Evolutionary conservation across 2,888 invertebrate genomes (phyloP).

Genomic region (Eupelmus urozonus): DNA sequence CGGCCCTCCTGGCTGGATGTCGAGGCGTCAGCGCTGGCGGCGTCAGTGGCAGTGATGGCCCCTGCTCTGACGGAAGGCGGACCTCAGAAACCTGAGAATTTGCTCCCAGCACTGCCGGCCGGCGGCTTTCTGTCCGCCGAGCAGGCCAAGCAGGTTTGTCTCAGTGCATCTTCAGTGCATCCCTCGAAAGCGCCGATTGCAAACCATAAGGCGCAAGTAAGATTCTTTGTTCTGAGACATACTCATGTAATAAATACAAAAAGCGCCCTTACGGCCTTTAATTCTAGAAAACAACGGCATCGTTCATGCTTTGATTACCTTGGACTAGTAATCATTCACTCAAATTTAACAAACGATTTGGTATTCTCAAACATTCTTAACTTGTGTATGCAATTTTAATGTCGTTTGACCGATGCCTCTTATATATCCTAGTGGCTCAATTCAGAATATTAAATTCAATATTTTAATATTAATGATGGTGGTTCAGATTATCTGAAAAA

Average conservation of each 20-base stretch:
- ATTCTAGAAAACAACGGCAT: conserved; percentile 31
- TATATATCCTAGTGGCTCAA: too few relatives aligned
- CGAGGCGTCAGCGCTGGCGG: conserved; percentile 75
- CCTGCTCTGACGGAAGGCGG: conserved; percentile 92
- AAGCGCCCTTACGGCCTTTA: background rate
- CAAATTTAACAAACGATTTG: too few relatives aligned
- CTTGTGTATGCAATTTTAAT: too few relatives aligned
- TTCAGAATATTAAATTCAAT: too few relatives aligned
- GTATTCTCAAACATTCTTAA: too few relatives aligned
- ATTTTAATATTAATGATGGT: too few relatives aligned
- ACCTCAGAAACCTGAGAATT: conserved; percentile 77
- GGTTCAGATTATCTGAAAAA: too few relatives aligned
- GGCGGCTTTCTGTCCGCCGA: conserved; percentile 75
- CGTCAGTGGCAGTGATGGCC: conserved; percentile 89
- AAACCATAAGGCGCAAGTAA: conserved; percentile 51
- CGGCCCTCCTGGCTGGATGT: conserved; percentile 75
- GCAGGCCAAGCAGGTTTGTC: conserved; percentile 72
- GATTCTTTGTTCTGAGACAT: conserved; percentile 33
- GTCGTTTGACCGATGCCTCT: conserved; percentile 53
- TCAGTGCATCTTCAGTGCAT: conserved; percentile 48
- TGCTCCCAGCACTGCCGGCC: conserved; percentile 73
- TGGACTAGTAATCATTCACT: too few relatives aligned
- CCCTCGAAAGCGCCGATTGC: conserved; percentile 48
- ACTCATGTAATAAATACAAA: background rate
- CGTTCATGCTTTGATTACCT: conserved; percentile 30